Base-by-base conservation (phyloP, 1,140 invertebrate genomes). In the Aphaenogaster floridana region DNA sequence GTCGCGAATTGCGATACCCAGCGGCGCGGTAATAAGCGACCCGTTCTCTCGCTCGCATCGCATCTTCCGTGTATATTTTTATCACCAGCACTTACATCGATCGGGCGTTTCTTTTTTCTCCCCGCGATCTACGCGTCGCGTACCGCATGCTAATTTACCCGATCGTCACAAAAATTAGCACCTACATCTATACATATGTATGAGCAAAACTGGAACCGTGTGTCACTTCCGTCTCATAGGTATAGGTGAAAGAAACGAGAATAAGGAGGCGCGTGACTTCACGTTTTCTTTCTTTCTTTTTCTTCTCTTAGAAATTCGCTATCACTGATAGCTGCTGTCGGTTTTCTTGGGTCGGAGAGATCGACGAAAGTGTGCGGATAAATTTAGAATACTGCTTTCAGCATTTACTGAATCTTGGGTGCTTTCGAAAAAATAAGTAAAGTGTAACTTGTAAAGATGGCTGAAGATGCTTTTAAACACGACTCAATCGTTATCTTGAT, bases 61-160 rank as follows among this genome's bases (percentile, higher is more conserved):
- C 39, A 21, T 50, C 84, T 88, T 88, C 72, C 84, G 72, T 28
- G 52, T 88, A 21, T 39, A 77, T 86, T 86, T 69, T 86, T 36
- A 54, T 59, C 59, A 72, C n/a, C 39, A 11, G 11, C 69, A 45
- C 34, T 54, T 52, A 34, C 66, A 84, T 77, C 81, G 42, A 48
- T 63, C 57, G 54, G 39, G 50, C 36, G 21, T 45, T 34, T 6
- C 15, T 36, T 45, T 57, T 11, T 50, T 57, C 61, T 68, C 8
- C 15, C 9, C 11, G n/a, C 9, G 17, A 52, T 69, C 42, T 17
- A 68, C 36, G 52, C 13, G 36, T 39, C 45, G 77, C 36, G 34
- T 7, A 17, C 28, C 11, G 42, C 63, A 69, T 54, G 64, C 36
- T 69, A 69, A 81, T 71, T 81, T 45, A 69, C 17, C 28, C 34